Base-by-base conservation (phyloP, 2,888 invertebrate species). In the Polyploca ridens region DNA sequence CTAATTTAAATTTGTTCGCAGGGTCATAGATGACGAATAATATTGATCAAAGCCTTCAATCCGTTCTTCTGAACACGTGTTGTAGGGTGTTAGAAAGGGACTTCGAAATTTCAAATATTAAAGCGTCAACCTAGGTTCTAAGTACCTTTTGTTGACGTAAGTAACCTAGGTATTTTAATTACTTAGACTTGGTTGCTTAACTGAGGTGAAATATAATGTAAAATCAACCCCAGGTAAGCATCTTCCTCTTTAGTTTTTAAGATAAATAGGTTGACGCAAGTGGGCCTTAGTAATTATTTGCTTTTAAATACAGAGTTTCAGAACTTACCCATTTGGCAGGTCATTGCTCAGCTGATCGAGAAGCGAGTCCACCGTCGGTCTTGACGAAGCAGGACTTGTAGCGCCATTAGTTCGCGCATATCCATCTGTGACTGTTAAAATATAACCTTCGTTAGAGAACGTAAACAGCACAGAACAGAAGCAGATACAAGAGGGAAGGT, bases 291-390 rank as follows among this genome's bases (percentile, higher is more conserved):
- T 27, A 27, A 27, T 2, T 27, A 27, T 27, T 27, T 27, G 27
- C 27, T 1, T 27, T 27, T 27, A 27, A 27, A 27, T 27, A 27
- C 2, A 6, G 44, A 44, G 44, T 3, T 46, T 41, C n/a, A n/a
- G 57, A 3, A 83, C 95, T 94, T 87, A 97, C 97, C 97, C 97
- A 93, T 97, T 96, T 35, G 96, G 96, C 73, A 96, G 94, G 70
- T 96, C 96, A 66, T 97, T 95, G 88, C 95, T 97, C 81, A 99
- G 95, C 89, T 98, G 98, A 78, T 98, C 98, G 66, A 99, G 94
- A 61, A 99, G 95, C 71, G 97, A 97, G 91, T 99, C 98, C 64
- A 99, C 98, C 0, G 97, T 96, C 13, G 98, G 98, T 67, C 98
- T 94, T 57, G 93, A 83, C 35, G 92, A 88, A 0, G 91, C 92